Base-by-base conservation (phyloP, 2,797 vertebrate species). In the Danio tinwini region DNA sequence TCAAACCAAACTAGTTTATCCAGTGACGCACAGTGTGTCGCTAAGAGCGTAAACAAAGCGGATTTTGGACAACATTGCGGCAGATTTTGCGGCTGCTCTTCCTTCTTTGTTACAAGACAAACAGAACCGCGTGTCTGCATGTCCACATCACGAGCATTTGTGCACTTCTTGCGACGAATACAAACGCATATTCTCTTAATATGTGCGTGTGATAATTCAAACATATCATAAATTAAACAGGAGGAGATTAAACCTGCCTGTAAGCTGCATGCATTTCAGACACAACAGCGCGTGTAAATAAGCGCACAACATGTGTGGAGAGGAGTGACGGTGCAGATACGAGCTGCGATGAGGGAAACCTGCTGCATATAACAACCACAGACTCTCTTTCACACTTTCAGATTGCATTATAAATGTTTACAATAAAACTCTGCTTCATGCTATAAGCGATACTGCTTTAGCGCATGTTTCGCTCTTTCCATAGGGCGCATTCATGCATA, bases 91-190 rank as follows among this genome's bases (percentile, higher is more conserved):
- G 50, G 69, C 10, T 42, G 39, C 17, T 74, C 40, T 13, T 50
- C n/a, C 44, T 37, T 29, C 63, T 75, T 70, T 70, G 56, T 76
- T 63, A 42, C 37, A 29, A 29, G 21, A 45, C 68, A 72, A 87
- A 74, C 81, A 74, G 62, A 58, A 52, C 13, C 21, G 70, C 84
- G 49, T 61, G 69, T 87, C 85, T 85, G 88, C 73, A 82, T 84
- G 73, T 84, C 71, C 65, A 65, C 14, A 74, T 16, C 8, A 16
- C 39, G 50, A 21, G 29, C 40, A 8, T 19, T 19, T 19, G 16
- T 16, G 47, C 8, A 45, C 10, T 21, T 21, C 7, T 1, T 37
- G 12, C 59, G 58, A 50, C 58, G 10, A 70, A 61, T 11, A 40
- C 16, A 21, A 17, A 49, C 55, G n/a, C 44, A 59, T 16, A 40